Evolutionary conservation across 2,797 vertebrate species (phyloP).

Genomic region (Melanotaenia trifasciata): DNA sequence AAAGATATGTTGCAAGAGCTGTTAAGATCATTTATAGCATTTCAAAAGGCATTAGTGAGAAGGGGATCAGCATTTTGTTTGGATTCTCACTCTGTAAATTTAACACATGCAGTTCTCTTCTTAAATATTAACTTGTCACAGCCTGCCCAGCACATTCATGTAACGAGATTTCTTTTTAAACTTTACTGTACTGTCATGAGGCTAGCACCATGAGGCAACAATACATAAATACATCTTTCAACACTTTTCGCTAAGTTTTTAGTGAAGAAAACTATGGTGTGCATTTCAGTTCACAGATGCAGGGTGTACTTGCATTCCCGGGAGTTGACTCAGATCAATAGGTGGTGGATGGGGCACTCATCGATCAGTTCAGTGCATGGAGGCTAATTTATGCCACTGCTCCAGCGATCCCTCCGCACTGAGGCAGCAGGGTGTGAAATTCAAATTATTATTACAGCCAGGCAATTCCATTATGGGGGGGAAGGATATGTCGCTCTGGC

Average conservation of each 20-base stretch:
- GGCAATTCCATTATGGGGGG: constrained; percentile 84
- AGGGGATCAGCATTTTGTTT: too few relatives aligned
- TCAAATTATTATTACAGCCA: constrained; percentile 86
- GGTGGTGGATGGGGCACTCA: constrained; percentile 76
- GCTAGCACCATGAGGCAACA: neutral
- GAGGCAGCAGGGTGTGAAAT: constrained; percentile 82
- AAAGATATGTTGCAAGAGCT: too few relatives aligned
- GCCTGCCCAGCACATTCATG: too few relatives aligned
- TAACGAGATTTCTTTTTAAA: neutral
- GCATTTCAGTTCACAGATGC: constrained; percentile 35
- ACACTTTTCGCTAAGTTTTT: constrained; percentile 10
- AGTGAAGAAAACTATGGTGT: constrained; percentile 18
- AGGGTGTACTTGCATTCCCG: constrained; percentile 64
- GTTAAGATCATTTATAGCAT: too few relatives aligned
- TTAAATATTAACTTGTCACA: too few relatives aligned
- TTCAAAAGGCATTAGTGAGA: too few relatives aligned
- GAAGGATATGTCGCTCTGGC: constrained; percentile 79
- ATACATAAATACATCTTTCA: neutral
- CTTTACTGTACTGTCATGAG: neutral
- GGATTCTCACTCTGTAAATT: neutral
- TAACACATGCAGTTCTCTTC: neutral
- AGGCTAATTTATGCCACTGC: constrained; percentile 84
- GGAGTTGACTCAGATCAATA: constrained; percentile 82
- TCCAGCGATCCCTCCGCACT: constrained; percentile 71
- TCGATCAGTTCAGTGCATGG: constrained; percentile 80